Evolutionary conservation across 2,888 invertebrate genomes (phyloP).

Genomic region (Hydrotaea diabolus): DNA sequence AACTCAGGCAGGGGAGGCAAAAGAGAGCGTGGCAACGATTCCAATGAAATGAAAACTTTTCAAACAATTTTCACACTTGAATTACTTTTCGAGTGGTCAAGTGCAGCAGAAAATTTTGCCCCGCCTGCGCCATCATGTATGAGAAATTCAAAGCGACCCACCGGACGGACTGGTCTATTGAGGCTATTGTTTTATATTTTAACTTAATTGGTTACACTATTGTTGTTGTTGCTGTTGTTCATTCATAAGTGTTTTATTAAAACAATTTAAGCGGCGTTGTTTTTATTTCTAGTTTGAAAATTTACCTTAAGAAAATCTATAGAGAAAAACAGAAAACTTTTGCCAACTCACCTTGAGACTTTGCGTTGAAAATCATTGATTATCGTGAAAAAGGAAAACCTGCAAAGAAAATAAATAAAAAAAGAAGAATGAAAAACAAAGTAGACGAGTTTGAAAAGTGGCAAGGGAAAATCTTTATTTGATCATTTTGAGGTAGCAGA

Average conservation of each 20-base stretch:
- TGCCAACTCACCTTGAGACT: not conserved
- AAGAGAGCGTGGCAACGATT: conserved; percentile 3
- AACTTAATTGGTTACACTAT: no score
- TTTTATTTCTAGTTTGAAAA: no score
- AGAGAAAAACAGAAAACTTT: no score
- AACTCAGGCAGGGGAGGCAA: no score
- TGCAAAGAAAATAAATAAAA: not conserved
- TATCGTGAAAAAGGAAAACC: not conserved
- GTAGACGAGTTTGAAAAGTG: not conserved
- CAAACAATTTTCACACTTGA: conserved; percentile 35
- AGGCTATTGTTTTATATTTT: no score
- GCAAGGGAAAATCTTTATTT: not conserved
- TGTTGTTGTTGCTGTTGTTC: no score
- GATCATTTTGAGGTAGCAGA: not conserved
- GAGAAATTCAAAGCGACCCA: no score
- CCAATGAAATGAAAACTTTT: conserved; percentile 6
- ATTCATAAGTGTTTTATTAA: no score
- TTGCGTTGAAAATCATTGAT: not conserved
- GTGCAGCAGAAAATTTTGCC: not conserved
- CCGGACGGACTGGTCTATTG: no score
- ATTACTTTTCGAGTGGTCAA: conserved; percentile 21
- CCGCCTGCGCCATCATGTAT: no score
- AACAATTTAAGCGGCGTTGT: no score
- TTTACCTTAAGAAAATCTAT: no score
- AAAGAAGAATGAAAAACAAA: not conserved